These are phyloP conservation scores for Albula glossodonta DNA, from an alignment of 2,113 vertebrate genomes.

Conservation along the genomic window DNA sequence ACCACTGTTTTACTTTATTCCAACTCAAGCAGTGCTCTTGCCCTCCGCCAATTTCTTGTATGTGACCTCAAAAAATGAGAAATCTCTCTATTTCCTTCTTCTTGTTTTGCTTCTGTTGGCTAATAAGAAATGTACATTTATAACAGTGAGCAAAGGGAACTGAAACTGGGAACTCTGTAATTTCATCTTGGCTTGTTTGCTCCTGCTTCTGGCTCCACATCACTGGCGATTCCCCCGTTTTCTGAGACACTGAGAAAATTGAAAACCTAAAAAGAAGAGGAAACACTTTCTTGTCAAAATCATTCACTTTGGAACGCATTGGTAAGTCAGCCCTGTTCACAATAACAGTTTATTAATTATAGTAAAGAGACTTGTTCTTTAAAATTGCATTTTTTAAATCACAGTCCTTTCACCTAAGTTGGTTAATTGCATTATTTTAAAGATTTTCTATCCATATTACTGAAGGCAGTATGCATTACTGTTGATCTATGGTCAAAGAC, in stretches of 20 bases:
- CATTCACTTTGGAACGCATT: not conserved
- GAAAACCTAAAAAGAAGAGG: not conserved
- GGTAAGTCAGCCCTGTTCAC: slow-evolving; percentile 13
- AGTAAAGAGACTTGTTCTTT: not conserved
- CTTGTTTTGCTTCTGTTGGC: not conserved
- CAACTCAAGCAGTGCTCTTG: not conserved
- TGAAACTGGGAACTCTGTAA: not conserved
- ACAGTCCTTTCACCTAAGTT: not conserved
- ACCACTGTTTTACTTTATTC: no score
- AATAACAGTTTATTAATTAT: not conserved
- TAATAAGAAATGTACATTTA: not conserved
- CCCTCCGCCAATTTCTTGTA: not conserved
- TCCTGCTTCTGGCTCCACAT: not conserved
- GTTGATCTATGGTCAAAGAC: not conserved
- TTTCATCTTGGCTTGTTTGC: not conserved
- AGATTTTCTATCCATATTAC: not conserved
- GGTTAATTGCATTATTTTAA: not conserved
- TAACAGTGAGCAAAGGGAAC: not conserved
- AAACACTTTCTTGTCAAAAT: not conserved
- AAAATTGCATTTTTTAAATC: not conserved
- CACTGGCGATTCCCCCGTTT: not conserved
- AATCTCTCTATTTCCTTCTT: not conserved
- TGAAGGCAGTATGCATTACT: not conserved
- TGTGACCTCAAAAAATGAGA: not conserved
- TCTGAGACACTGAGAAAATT: not conserved